Evolutionary conservation across 2,888 invertebrate genomes (phyloP).

Genomic region (Drosophila cyrtoloma): DNA sequence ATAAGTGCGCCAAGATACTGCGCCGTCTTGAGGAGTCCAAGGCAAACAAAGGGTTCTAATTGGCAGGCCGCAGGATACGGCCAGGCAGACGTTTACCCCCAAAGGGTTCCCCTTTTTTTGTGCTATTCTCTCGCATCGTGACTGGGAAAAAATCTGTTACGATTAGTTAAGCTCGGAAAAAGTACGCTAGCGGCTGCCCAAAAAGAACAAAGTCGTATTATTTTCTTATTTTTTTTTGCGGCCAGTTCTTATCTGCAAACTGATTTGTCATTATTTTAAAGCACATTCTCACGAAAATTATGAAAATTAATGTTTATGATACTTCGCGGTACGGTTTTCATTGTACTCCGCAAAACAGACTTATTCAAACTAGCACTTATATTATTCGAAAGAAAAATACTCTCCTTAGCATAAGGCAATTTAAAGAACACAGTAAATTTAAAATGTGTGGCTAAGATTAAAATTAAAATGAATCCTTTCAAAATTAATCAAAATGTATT

Average conservation of each 20-base stretch:
- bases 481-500: neutral
- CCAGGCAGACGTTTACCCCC: slow-evolving; percentile 68
- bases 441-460: neutral
- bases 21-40: slow-evolving; percentile 49
- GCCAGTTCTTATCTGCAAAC: slow-evolving; percentile 76
- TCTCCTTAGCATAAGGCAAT: neutral
- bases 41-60: slow-evolving; percentile 81
- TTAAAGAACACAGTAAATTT: neutral
- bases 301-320: slow-evolving; percentile 65
- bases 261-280: slow-evolving; percentile 84
- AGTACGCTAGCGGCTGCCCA: slow-evolving; percentile 53
- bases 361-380: slow-evolving; percentile 7
- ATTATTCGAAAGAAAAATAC: slow-evolving; percentile 10
- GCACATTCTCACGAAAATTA: slow-evolving; percentile 54
- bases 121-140: slow-evolving; percentile 42
- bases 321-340: neutral
- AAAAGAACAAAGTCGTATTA: slow-evolving; percentile 45
- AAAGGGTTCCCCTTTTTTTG: slow-evolving; percentile 48
- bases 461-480: neutral
- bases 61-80: slow-evolving; percentile 76
- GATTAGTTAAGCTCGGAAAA: slow-evolving; percentile 81
- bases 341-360: slow-evolving; percentile 4
- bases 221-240: slow-evolving; percentile 37
- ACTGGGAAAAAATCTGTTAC: slow-evolving; percentile 82
- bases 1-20: slow-evolving; percentile 70